phyloP scores from a whole-genome alignment of 1,140 invertebrate genomes.

The Bombus waltoni region DNA sequence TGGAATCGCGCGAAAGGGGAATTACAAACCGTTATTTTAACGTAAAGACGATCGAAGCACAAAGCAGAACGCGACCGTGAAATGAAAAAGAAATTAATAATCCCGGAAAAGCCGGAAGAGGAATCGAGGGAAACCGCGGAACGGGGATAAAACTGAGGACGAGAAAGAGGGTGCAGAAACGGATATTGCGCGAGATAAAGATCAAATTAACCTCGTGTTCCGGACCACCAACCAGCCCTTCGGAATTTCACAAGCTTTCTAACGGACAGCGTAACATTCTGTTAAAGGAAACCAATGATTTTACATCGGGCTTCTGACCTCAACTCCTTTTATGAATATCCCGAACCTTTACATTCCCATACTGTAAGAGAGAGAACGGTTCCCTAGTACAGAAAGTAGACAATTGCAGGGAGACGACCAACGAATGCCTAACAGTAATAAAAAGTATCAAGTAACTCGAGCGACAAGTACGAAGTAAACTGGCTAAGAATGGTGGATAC shows the following conservation, averaged over 20 bases:
- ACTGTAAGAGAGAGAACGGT: too few relatives aligned
- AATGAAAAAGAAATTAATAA: background rate
- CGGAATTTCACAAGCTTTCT: constrained; percentile 52
- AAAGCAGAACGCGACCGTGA: background rate
- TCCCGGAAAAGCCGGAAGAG: background rate
- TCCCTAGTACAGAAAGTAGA: too few relatives aligned
- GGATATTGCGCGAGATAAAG: constrained; percentile 78
- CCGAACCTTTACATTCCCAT: background rate
- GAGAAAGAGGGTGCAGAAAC: constrained; percentile 12
- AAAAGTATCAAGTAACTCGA: too few relatives aligned
- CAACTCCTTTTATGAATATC: background rate
- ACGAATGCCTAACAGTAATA: too few relatives aligned
- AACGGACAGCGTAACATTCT: background rate
- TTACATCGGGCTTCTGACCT: constrained; percentile 61
- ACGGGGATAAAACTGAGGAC: constrained; percentile 3
- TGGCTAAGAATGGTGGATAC: too few relatives aligned
- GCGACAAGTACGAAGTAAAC: too few relatives aligned
- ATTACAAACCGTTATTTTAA: background rate
- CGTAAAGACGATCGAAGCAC: background rate
- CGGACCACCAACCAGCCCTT: constrained; percentile 63
- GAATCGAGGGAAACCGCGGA: background rate
- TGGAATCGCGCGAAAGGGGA: background rate
- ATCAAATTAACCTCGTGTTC: constrained; percentile 78
- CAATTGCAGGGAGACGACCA: too few relatives aligned
- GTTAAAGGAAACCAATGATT: constrained; percentile 16